A percentile compares a stretch with the other conserved stretches of the same genome.
Evolutionary conservation across 2,888 invertebrate species (phyloP).

Genomic region (Eupithecia abbreviata): DNA sequence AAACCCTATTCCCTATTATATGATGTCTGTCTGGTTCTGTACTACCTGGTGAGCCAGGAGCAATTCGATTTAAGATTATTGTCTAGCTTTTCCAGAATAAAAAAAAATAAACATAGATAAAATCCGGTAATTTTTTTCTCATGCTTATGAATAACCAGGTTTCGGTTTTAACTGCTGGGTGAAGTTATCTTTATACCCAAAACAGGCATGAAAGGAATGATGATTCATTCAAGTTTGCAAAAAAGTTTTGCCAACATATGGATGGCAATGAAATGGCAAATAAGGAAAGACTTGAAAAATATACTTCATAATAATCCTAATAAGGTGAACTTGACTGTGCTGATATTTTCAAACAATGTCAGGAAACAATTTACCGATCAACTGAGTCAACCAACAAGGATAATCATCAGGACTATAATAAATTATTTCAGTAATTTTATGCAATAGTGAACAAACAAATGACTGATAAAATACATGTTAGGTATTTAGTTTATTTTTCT

Average conservation of each 20-base stretch:
- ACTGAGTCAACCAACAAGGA: neutral
- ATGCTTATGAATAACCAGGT: too few relatives aligned
- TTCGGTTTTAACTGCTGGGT: neutral
- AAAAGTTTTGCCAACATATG: neutral
- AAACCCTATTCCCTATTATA: too few relatives aligned
- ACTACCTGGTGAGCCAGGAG: too few relatives aligned
- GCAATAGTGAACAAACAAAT: neutral
- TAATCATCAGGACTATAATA: neutral
- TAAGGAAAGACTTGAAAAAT: neutral
- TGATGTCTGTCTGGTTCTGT: too few relatives aligned
- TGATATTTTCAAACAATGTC: constrained; percentile 10
- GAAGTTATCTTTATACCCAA: neutral
- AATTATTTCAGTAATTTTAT: constrained; percentile 2
- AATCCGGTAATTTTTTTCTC: too few relatives aligned
- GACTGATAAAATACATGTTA: neutral
- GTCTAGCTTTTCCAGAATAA: too few relatives aligned
- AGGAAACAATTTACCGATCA: neutral
- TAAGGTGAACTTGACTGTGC: neutral
- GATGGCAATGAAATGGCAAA: neutral
- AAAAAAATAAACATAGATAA: too few relatives aligned
- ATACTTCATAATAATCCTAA: neutral
- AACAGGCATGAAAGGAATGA: neutral
- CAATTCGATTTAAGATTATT: too few relatives aligned
- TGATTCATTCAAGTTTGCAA: neutral
- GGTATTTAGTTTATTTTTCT: neutral